Percentiles rank a stretch among this genome's conserved stretches.
Conservation (phyloP, 1,140 invertebrate genomes). For the Cherax destructor region DNA sequence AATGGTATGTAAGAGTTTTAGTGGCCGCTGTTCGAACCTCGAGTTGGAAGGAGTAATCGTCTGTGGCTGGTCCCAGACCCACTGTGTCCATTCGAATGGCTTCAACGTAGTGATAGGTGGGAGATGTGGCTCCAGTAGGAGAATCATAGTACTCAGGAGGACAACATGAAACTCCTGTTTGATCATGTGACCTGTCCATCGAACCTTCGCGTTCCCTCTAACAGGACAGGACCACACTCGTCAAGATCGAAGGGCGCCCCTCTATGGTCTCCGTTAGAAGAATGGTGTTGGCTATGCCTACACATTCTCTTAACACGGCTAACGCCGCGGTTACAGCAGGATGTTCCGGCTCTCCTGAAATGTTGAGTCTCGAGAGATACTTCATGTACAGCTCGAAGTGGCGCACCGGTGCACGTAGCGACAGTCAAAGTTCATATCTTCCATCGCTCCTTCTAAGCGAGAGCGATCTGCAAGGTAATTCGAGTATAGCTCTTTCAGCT, state of each 20-base stretch:
- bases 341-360: neutral
- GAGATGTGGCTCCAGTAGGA: slow-evolving; percentile 31
- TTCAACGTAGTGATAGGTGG: slow-evolving; percentile 34
- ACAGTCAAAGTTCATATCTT: neutral
- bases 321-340: slow-evolving; percentile 19
- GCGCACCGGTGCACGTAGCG: neutral
- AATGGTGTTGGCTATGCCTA: slow-evolving; percentile 29
- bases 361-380: slow-evolving; percentile 18
- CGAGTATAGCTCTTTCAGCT: slow-evolving; percentile 25
- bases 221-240: slow-evolving; percentile 31
- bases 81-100: slow-evolving; percentile 60
- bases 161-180: slow-evolving; percentile 36
- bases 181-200: slow-evolving; percentile 21
- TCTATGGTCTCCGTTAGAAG: slow-evolving; percentile 37
- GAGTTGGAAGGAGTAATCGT: slow-evolving; percentile 32
- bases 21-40: slow-evolving; percentile 47
- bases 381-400: slow-evolving; percentile 3
- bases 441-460: slow-evolving; percentile 5
- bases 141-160: slow-evolving; percentile 45
- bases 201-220: slow-evolving; percentile 33
- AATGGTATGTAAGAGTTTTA: slow-evolving; percentile 31
- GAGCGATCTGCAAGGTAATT: slow-evolving; percentile 31
- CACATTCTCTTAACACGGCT: slow-evolving; percentile 12
- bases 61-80: slow-evolving; percentile 29
- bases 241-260: slow-evolving; percentile 43